A percentile compares a stretch with the other conserved stretches of the same genome.
Evolutionary conservation across 2,113 vertebrate species (phyloP).

Genomic region (Onychorhynchus coronatus): DNA sequence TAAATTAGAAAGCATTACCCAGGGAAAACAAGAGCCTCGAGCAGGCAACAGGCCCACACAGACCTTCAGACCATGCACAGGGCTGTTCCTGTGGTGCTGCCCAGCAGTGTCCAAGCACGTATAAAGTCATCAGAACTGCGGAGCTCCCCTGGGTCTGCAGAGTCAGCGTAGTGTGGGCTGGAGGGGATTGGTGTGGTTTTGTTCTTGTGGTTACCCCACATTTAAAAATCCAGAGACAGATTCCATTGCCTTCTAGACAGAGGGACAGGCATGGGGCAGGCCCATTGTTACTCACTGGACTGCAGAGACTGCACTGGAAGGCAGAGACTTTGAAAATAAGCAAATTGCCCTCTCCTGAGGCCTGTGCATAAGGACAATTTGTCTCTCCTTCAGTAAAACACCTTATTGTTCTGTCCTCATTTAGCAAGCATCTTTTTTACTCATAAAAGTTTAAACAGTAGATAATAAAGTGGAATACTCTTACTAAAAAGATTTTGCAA

Average conservation of each 20-base stretch:
- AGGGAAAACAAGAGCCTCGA: neutral
- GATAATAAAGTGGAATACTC: neutral
- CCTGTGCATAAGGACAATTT: neutral
- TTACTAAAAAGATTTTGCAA: neutral
- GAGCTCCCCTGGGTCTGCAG: neutral
- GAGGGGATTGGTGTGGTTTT: neutral
- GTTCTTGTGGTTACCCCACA: neutral
- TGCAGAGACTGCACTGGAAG: too few relatives aligned
- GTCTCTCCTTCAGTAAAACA: neutral
- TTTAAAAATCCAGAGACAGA: neutral
- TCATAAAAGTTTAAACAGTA: neutral
- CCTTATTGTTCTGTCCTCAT: neutral
- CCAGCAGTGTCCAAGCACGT: neutral
- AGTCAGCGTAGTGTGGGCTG: neutral
- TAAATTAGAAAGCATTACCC: neutral
- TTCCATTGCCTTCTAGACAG: neutral
- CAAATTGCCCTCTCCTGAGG: neutral
- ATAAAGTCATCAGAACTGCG: neutral
- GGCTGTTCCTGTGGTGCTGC: fast-evolving
- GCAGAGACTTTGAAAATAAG: neutral
- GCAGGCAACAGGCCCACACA: too few relatives aligned
- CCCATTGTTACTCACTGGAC: neutral
- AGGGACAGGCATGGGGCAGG: fast-evolving
- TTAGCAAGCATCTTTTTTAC: neutral
- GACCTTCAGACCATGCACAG: neutral